Evolutionary conservation across 1,140 invertebrate genomes (phyloP), one percentile per base, ranked within the genome.

Genomic region (Papilio polytes): DNA sequence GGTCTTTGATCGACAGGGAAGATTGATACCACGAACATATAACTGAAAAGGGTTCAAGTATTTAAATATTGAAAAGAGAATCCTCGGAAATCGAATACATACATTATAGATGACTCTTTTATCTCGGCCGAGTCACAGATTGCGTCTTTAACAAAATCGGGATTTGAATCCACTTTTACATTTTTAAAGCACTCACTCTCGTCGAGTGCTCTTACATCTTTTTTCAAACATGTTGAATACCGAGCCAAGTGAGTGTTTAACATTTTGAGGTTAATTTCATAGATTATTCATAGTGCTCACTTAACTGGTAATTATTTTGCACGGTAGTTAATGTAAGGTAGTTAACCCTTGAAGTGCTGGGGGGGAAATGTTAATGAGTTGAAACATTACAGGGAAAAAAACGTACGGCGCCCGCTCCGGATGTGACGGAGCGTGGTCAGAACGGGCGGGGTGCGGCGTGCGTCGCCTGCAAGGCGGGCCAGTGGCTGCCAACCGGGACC

Each of bases 391-490:
- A 95, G 95, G 90, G 92, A 46, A 94, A 95, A 74, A 95, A 95
- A 84, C 87, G 89, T 2, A 72, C 86, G 6, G 86, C 91, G 0
- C 94, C 95, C 26, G 95, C 94, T 18, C 95, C 95, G 7, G 95
- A 95, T 80, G 95, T 95, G 72, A 95, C 95, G 3, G 93, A 92
- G 63, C 91, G 95, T 31, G 85, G 86, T 0, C 89, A 90, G 63
- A 82, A 84, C 3, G 84, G 84, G 26, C 86, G 88, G 74, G 80
- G 82, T 48, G 81, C 84, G 20, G 74, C 85, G 2, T 92, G 89
- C 82, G 87, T 82, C 73, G 87, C 87, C n/a, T 92, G 91, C 85
- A 92, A 91, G 78, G 88, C 90, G 7, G 82, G 93, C 46, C 95
- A 93, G 78, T 95, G 94, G 91, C 83, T 91, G 31, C 91, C 94